These are phyloP conservation scores for Axis porcinus DNA, from an alignment of 2,113 vertebrate species.

Conservation along the genomic window DNA sequence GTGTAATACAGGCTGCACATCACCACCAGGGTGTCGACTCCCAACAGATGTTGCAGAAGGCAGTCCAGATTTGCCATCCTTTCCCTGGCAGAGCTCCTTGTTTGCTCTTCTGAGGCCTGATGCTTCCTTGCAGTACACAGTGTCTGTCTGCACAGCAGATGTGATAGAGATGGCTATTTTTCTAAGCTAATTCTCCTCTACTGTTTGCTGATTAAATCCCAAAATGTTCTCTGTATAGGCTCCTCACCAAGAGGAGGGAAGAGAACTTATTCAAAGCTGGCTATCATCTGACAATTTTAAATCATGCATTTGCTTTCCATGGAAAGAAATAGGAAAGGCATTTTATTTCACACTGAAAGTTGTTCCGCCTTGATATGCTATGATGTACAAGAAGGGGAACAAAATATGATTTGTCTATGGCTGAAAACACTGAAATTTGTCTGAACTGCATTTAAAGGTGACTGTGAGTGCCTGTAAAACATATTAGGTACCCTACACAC, in stretches of 20 bases:
- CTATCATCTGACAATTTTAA: not conserved
- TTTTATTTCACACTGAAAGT: slow-evolving; percentile 2
- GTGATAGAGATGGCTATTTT: not conserved
- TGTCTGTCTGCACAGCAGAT: slow-evolving; percentile 24
- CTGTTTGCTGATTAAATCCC: slow-evolving; percentile 31
- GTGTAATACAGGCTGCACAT: not conserved
- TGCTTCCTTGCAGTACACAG: slow-evolving; percentile 1
- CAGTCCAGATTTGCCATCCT: not conserved
- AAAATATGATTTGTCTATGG: not conserved
- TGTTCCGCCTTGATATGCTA: not conserved
- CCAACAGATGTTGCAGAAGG: slow-evolving; percentile 46
- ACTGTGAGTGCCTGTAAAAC: not conserved
- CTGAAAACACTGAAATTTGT: not conserved
- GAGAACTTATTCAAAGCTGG: not conserved
- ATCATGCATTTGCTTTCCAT: slow-evolving; percentile 41
- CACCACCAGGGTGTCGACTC: not conserved
- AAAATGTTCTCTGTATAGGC: not conserved
- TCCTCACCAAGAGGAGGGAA: not conserved
- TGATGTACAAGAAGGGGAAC: not conserved
- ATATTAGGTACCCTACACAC: not conserved
- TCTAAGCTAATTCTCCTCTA: not conserved
- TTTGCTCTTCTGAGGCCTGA: slow-evolving; percentile 7
- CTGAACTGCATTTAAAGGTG: slow-evolving; percentile 19
- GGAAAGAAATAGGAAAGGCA: not conserved
- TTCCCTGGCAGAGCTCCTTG: not conserved